Percentiles rank a stretch among this genome's conserved stretches.
Conservation (phyloP, 2,888 invertebrate species). For the Parthenolecanium corni region DNA sequence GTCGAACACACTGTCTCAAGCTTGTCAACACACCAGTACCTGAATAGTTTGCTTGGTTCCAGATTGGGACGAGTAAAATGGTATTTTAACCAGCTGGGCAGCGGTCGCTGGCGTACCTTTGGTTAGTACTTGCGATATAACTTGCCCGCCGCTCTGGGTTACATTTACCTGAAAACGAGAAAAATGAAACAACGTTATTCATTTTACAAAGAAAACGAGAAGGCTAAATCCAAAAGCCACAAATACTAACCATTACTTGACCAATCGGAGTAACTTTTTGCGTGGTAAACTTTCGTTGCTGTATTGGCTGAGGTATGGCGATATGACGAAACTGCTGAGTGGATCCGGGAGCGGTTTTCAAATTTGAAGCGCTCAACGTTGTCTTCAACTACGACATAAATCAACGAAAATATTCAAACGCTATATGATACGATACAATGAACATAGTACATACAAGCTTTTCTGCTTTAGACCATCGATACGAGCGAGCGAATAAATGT, state of each 20-base stretch:
- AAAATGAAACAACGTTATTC: too few relatives aligned
- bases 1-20: not conserved
- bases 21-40: constrained; percentile 37
- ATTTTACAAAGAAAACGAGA: not conserved
- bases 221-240: not conserved
- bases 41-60: constrained; percentile 50
- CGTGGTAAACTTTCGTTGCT: constrained; percentile 46
- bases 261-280: constrained; percentile 54
- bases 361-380: constrained; percentile 18
- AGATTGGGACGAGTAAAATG: constrained; percentile 45
- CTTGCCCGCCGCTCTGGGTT: constrained; percentile 38
- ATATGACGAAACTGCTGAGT: constrained; percentile 55
- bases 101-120: constrained; percentile 38
- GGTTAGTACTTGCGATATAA: constrained; percentile 47
- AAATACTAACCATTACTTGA: constrained; percentile 39
- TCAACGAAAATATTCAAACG: too few relatives aligned
- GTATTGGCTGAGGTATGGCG: constrained; percentile 43
- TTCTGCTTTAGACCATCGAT: too few relatives aligned
- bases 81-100: constrained; percentile 44
- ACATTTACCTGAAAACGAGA: constrained; percentile 19
- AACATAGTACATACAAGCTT: too few relatives aligned
- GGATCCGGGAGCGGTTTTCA: constrained; percentile 34
- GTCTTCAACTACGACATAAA: constrained; percentile 21
- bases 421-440: too few relatives aligned
- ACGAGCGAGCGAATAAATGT: too few relatives aligned